Percentiles rank a stretch among this genome's conserved stretches.
Conservation (phyloP, 2,888 invertebrate genomes). For the Ecliptopera silaceata region DNA sequence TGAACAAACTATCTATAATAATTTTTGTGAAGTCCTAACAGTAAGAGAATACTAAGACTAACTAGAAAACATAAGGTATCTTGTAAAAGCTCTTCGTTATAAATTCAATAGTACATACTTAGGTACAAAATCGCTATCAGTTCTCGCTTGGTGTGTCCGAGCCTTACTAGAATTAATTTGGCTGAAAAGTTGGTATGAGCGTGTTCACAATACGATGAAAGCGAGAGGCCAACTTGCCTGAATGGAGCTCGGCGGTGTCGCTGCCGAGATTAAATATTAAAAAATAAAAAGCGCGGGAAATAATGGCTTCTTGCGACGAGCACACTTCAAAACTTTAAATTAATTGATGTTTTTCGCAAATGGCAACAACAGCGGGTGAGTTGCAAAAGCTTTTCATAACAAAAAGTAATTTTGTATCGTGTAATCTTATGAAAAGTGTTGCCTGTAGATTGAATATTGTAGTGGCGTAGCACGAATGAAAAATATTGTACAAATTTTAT, state of each 20-base stretch:
- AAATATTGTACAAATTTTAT: neutral
- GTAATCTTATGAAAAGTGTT: constrained; percentile 8
- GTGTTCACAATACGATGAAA: constrained; percentile 75
- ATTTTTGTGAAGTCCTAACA: no score
- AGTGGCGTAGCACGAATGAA: constrained; percentile 10
- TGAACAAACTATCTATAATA: no score
- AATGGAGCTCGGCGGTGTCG: constrained; percentile 64
- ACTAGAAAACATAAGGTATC: no score
- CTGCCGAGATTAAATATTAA: constrained; percentile 72
- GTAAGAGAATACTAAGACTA: no score
- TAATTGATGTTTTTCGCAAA: constrained; percentile 28
- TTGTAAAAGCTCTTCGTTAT: no score
- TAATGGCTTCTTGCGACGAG: constrained; percentile 29
- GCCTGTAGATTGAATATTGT: neutral
- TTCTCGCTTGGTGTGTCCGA: neutral
- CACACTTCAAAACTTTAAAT: constrained; percentile 27
- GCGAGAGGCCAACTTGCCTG: constrained; percentile 70
- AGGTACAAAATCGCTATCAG: neutral
- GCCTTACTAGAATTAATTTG: constrained; percentile 71
- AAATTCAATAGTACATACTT: no score
- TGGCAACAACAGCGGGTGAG: constrained; percentile 14
- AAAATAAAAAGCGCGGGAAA: constrained; percentile 47
- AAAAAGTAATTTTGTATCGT: constrained; percentile 17
- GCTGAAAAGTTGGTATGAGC: constrained; percentile 71
- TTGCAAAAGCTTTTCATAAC: constrained; percentile 14